A percentile compares a stretch with the other conserved stretches of the same genome.
These are phyloP conservation scores for Callospermophilus lateralis DNA, from an alignment of 2,113 vertebrate genomes.

Conservation along the genomic window DNA sequence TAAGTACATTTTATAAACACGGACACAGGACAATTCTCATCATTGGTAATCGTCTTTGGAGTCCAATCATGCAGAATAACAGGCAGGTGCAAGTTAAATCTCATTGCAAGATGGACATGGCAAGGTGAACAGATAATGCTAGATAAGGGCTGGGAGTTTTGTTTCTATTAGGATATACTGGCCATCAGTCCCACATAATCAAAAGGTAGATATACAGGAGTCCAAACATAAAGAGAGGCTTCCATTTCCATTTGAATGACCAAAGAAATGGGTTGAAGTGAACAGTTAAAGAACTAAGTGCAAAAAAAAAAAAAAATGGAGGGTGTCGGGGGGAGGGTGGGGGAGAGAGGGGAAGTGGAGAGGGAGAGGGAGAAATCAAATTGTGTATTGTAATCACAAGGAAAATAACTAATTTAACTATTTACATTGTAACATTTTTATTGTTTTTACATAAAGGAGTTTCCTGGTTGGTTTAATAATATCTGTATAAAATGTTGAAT, in stretches of 20 bases:
- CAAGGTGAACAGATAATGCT: conserved; percentile 90
- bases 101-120: conserved; percentile 89
- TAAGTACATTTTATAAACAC: conserved; percentile 83
- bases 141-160: conserved; percentile 75
- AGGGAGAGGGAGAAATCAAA: conserved; percentile 55
- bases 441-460: conserved; percentile 79
- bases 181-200: conserved; percentile 95
- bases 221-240: conserved; percentile 91
- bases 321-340: no score
- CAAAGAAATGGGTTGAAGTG: conserved; percentile 73
- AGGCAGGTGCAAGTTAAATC: conserved; percentile 91
- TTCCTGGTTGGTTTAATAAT: conserved; percentile 79
- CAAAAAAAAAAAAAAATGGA: conserved; percentile 73
- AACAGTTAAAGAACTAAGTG: conserved; percentile 72
- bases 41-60: conserved; percentile 82
- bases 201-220: conserved; percentile 92
- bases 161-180: conserved; percentile 91
- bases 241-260: conserved; percentile 70
- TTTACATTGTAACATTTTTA: conserved; percentile 84
- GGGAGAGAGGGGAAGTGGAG: no score
- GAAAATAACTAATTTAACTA: conserved; percentile 79
- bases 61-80: conserved; percentile 94
- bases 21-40: conserved; percentile 82
- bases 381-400: conserved; percentile 82
- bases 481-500: conserved; percentile 56